phyloP scores from a whole-genome alignment of 2,113 vertebrate genomes.

The Litocranius walleri region DNA sequence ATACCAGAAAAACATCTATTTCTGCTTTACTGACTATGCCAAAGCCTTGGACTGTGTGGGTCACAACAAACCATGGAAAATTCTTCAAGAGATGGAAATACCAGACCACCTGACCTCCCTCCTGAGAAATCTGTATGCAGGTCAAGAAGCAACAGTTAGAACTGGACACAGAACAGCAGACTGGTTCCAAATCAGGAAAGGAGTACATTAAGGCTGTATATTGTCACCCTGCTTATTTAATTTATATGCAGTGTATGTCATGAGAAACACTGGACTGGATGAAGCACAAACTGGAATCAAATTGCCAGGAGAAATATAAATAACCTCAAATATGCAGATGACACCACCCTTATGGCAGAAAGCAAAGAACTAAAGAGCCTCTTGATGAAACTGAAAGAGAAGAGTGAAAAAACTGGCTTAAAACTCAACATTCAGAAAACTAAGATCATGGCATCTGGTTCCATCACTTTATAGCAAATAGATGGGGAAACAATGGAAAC shows the following conservation, averaged over 20 bases:
- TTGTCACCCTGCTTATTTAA: not conserved
- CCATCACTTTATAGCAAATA: not conserved
- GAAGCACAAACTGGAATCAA: not conserved
- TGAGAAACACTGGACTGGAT: fast-evolving
- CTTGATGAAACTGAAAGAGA: not conserved
- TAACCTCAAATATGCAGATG: not conserved
- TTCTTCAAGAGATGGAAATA: not conserved
- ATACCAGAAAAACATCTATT: not conserved
- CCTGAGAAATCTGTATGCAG: not conserved
- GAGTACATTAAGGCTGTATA: fast-evolving
- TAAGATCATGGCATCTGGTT: not conserved
- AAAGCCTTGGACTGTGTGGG: not conserved
- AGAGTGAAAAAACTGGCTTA: not conserved
- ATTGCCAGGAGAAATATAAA: not conserved
- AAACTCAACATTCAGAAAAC: not conserved
- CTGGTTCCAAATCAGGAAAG: not conserved
- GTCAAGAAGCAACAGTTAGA: not conserved
- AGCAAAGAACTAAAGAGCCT: not conserved
- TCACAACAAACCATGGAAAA: not conserved
- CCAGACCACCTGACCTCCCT: not conserved
- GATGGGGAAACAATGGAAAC: not conserved
- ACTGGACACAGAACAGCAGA: not conserved
- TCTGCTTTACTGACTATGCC: not conserved
- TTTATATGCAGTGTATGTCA: not conserved
- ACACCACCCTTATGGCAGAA: not conserved